Conservation (phyloP, 2,888 invertebrate genomes). For the Megastigmus dorsalis region DNA sequence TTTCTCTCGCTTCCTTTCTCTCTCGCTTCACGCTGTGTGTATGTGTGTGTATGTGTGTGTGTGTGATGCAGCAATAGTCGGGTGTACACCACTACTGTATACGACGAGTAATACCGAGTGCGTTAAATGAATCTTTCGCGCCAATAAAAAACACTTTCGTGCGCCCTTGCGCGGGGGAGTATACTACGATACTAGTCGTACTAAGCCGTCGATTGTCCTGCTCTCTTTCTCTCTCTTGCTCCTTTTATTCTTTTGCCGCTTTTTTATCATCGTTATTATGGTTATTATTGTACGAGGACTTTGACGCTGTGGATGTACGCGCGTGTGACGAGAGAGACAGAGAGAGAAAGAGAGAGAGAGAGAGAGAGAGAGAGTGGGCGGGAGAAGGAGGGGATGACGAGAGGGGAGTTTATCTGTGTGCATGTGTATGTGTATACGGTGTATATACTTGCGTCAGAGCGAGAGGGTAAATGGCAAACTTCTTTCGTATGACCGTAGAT, state of each 20-base stretch:
- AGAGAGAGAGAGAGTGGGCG: no score
- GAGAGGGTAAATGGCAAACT: slow-evolving; percentile 28
- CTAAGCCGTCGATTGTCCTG: background rate
- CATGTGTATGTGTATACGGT: background rate
- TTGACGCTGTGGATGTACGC: no score
- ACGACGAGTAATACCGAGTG: slow-evolving; percentile 17
- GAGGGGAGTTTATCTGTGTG: no score
- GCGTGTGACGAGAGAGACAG: no score
- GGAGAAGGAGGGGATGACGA: background rate
- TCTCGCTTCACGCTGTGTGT: background rate
- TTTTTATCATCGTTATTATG: slow-evolving; percentile 43
- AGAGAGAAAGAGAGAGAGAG: no score
- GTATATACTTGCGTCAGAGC: slow-evolving; percentile 29
- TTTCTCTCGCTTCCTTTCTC: slow-evolving; percentile 7
- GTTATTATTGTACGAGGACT: slow-evolving; percentile 5
- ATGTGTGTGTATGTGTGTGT: background rate
- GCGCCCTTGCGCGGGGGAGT: background rate
- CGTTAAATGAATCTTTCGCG: slow-evolving; percentile 51
- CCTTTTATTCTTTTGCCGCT: no score
- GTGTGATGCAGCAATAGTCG: background rate
- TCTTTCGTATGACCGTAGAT: slow-evolving; percentile 39
- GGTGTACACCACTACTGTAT: slow-evolving; percentile 1
- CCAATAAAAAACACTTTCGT: slow-evolving; percentile 49
- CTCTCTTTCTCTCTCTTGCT: background rate
- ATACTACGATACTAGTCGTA: no score